phyloP scores from a whole-genome alignment of 2,797 vertebrate species.

The Brachyalestes nurse region DNA sequence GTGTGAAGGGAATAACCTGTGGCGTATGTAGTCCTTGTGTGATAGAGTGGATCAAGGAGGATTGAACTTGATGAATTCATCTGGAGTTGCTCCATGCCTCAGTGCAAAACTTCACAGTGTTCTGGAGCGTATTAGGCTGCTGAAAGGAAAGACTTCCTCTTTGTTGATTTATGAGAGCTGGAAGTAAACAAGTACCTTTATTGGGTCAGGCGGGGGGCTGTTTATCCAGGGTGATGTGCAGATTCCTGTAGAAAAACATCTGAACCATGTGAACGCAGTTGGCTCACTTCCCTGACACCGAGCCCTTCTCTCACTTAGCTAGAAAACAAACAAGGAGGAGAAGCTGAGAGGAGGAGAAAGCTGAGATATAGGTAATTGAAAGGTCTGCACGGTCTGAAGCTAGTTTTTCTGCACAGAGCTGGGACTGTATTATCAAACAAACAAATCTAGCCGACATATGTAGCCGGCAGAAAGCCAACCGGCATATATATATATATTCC shows the following conservation, averaged over 20 bases:
- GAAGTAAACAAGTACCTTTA: conserved; percentile 33
- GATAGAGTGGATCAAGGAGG: conserved; percentile 23
- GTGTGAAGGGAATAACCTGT: conserved; percentile 3
- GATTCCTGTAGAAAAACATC: conserved; percentile 20
- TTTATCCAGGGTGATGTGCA: conserved; percentile 33
- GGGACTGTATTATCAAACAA: conserved; percentile 1
- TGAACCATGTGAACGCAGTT: conserved; percentile 30
- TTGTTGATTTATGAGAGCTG: conserved; percentile 34
- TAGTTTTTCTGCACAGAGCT: not conserved
- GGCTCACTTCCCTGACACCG: conserved; percentile 16
- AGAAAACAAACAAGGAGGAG: conserved; percentile 30
- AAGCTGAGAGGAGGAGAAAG: conserved; percentile 14
- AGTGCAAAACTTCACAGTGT: conserved; percentile 20
- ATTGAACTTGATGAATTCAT: conserved; percentile 33
- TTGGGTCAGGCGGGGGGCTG: conserved; percentile 16
- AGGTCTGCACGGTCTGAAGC: conserved; percentile 1
- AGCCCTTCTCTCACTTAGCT: conserved; percentile 27
- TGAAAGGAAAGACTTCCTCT: conserved; percentile 4
- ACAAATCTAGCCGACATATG: too few relatives aligned
- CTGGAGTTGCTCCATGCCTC: not conserved
- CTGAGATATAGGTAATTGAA: conserved; percentile 39
- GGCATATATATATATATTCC: conserved; percentile 25
- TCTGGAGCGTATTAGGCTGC: conserved; percentile 26
- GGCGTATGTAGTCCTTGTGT: not conserved
- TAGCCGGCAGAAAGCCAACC: not conserved